Evolutionary conservation across 2,113 vertebrate species (phyloP), one percentile per base, ranked within the genome.

Genomic region (Polypterus senegalus): DNA sequence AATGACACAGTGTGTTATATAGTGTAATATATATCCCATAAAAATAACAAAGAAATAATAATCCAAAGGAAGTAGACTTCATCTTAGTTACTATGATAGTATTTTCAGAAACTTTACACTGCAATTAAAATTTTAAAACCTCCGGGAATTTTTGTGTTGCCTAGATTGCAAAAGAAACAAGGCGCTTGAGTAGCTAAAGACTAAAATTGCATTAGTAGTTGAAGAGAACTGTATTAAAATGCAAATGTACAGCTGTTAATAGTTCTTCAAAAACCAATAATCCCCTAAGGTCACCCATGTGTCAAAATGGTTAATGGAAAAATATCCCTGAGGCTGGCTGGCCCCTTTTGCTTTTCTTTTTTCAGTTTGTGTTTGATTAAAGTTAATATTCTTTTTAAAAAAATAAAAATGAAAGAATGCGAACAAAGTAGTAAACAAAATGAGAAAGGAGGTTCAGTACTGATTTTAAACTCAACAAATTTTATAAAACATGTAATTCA

Each of bases 261-360:
- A 94, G 92, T 96, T 95, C 92, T 94, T 97, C 92, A 97, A 96
- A 97, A 96, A 90, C 90, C 92, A 97, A 95, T 95, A 97, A 97
- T 96, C 93, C 92, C 94, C 91, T 84, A 92, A 89, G 92, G 95
- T 92, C 88, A 95, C 88, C 92, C 90, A 91, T 96, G 92, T 97
- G 92, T 96, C 92, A 94, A 90, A 90, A 93, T 91, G 89, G 88
- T 97, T 97, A 97, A 97, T 97, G 91, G 91, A 92, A 97, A 94
- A 95, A 94, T 92, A 93, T 92, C 91, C 93, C 90, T 93, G 88
- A 93, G 91, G 94, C 90, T 89, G 72, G 81, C 81, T 78, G 76
- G 88, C 85, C 88, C 71, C 70, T 74, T 27, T 27, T 27, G 27
- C 27, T 27, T 27, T 27, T 27, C 27, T 27, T 92, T 91, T 92